phyloP scores from a whole-genome alignment of 2,888 invertebrate genomes.

The Mongoloraphidia duomilia region DNA sequence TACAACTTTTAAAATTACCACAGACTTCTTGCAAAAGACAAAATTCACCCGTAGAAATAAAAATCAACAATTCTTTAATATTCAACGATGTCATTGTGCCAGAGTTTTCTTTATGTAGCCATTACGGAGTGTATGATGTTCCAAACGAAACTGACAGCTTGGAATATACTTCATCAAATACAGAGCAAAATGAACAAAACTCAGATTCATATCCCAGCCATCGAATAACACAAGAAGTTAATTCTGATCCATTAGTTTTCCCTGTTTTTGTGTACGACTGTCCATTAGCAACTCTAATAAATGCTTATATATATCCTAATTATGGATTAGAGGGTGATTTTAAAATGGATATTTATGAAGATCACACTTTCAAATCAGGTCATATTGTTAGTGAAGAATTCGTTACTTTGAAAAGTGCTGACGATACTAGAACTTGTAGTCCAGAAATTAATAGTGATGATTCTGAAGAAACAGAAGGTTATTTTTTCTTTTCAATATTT shows the following conservation, averaged over 20 bases:
- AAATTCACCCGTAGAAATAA: too few relatives aligned
- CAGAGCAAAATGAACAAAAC: neutral
- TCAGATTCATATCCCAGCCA: neutral
- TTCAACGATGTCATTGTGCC: conserved; percentile 10
- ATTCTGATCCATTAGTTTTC: conserved; percentile 25
- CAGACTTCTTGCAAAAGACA: conserved; percentile 8
- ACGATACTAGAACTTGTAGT: conserved; percentile 25
- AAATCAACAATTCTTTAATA: too few relatives aligned
- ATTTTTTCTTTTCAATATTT: neutral
- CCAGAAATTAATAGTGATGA: conserved; percentile 35
- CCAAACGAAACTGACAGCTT: conserved; percentile 18
- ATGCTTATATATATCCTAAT: conserved; percentile 31
- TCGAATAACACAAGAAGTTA: conserved; percentile 1
- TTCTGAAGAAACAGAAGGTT: conserved; percentile 22
- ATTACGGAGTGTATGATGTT: conserved; percentile 6
- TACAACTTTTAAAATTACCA: conserved; percentile 21
- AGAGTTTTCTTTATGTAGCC: conserved; percentile 22
- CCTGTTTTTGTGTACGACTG: conserved; percentile 59
- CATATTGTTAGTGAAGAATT: conserved; percentile 25
- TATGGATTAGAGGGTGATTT: conserved; percentile 19
- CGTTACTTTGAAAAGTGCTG: conserved; percentile 28
- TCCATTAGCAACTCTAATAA: conserved; percentile 40
- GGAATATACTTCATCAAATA: conserved; percentile 9
- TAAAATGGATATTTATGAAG: conserved; percentile 34
- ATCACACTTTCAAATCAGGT: conserved; percentile 34